Conservation (phyloP, 2,113 vertebrate species). For the Toxostoma redivivum region DNA sequence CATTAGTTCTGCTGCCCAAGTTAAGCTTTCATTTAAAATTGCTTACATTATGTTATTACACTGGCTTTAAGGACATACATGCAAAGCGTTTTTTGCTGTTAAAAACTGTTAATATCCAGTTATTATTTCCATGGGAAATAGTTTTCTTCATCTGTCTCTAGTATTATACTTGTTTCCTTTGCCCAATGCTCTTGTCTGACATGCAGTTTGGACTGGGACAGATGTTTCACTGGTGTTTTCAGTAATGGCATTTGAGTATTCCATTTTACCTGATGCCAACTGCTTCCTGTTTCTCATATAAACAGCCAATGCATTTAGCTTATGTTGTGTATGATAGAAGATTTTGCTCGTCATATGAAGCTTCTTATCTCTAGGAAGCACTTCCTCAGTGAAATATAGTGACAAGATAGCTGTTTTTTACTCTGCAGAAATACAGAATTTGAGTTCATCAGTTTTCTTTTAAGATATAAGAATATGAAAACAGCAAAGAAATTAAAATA, state of each 20-base stretch:
- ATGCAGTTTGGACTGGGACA: background rate
- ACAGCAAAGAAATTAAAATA: background rate
- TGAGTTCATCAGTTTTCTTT: background rate
- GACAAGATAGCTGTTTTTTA: background rate
- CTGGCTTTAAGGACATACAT: background rate
- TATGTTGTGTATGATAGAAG: background rate
- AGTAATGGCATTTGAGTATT: background rate
- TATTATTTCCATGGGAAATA: background rate
- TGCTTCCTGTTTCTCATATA: background rate
- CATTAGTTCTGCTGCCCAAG: background rate
- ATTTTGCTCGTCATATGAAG: background rate
- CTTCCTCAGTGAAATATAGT: background rate
- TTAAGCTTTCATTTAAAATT: background rate
- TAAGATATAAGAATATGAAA: background rate
- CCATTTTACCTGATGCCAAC: background rate
- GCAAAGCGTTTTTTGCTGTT: background rate
- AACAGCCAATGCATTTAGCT: background rate
- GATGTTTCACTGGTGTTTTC: background rate
- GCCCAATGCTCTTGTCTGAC: background rate
- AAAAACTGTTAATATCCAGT: background rate
- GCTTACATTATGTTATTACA: rapidly evolving
- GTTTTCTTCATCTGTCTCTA: background rate
- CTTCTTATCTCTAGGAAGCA: background rate
- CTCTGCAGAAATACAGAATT: background rate
- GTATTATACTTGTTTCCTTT: background rate